Percentiles rank a stretch among this genome's conserved stretches.
Evolutionary conservation across 1,140 invertebrate genomes (phyloP).

Genomic region (Trialeurodes vaporariorum): DNA sequence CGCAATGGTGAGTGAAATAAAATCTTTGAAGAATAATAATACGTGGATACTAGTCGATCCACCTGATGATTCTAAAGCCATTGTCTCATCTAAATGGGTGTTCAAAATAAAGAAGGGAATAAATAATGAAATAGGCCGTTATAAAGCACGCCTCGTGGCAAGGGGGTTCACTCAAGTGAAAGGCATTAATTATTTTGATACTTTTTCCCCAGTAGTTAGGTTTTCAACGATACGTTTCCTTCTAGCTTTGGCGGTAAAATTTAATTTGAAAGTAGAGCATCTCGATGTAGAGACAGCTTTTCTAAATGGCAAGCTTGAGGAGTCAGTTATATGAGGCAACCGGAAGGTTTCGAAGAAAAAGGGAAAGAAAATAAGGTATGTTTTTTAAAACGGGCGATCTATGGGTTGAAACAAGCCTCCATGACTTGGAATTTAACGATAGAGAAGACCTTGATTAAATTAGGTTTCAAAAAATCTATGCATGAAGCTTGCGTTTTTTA

Average conservation of each 20-base stretch:
- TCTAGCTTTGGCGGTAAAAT: neutral
- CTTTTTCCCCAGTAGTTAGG: neutral
- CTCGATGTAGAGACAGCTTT: neutral
- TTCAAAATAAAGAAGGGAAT: neutral
- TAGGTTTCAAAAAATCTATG: neutral
- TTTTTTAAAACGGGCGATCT: neutral
- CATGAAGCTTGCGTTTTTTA: neutral
- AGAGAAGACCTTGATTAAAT: neutral
- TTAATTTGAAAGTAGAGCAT: neutral
- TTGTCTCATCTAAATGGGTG: slow-evolving; percentile 14
- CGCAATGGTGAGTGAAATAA: neutral
- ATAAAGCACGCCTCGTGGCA: neutral
- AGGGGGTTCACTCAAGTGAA: neutral
- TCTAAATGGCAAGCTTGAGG: neutral
- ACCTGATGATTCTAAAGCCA: neutral
- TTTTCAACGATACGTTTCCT: neutral
- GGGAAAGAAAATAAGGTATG: neutral
- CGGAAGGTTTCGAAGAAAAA: neutral
- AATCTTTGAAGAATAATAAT: neutral
- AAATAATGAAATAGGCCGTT: neutral
- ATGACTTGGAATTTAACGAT: neutral
- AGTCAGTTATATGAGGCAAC: slow-evolving; percentile 5
- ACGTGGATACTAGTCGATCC: neutral
- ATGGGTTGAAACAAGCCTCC: neutral
- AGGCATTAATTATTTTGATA: neutral